A percentile compares a stretch with the other conserved stretches of the same genome.
Conservation (phyloP, 2,888 invertebrate genomes). For the Protodeltote pygarga region DNA sequence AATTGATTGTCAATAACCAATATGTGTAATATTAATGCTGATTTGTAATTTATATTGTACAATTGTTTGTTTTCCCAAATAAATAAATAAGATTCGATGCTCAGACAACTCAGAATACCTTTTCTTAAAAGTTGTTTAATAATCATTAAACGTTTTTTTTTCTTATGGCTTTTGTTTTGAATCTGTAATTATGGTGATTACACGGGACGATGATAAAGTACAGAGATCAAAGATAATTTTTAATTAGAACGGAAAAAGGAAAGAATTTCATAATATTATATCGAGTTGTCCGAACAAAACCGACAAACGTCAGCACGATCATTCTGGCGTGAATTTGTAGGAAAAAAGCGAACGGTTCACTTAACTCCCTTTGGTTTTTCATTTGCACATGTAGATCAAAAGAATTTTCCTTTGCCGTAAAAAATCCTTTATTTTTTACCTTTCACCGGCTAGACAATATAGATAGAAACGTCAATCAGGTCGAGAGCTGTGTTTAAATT, state of each 20-base stretch:
- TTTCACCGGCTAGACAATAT: conserved; percentile 6
- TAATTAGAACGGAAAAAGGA: background rate
- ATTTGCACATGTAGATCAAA: conserved; percentile 27
- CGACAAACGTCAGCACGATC: background rate
- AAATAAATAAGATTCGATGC: no score
- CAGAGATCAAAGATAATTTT: no score
- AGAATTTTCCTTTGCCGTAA: conserved; percentile 2
- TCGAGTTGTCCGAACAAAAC: conserved; percentile 3
- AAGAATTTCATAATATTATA: background rate
- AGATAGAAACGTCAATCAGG: conserved; percentile 27
- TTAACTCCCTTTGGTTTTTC: conserved; percentile 10
- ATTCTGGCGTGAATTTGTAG: conserved; percentile 17
- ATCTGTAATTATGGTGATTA: no score
- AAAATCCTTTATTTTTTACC: conserved; percentile 15
- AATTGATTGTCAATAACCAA: no score
- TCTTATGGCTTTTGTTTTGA: no score
- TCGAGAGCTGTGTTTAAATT: conserved; percentile 26
- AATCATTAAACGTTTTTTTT: no score
- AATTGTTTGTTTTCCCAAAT: no score
- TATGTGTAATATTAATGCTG: no score
- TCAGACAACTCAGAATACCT: no score
- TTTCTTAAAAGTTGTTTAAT: no score
- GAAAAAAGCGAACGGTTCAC: conserved; percentile 19
- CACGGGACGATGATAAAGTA: no score
- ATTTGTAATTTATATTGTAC: no score